phyloP scores from a whole-genome alignment of 2,888 invertebrate species.

The Nymphalis c-album region DNA sequence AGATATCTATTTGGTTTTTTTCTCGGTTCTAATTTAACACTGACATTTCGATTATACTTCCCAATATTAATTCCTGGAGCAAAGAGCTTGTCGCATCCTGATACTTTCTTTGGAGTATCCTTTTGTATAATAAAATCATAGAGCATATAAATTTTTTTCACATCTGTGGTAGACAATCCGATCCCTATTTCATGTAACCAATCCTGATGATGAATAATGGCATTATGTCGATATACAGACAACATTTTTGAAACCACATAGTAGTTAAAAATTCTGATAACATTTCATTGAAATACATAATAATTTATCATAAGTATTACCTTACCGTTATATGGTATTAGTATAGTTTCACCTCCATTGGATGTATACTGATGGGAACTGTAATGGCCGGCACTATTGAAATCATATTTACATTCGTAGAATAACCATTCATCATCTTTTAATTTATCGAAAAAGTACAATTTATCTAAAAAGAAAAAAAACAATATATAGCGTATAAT shows the following conservation, averaged over 20 bases:
- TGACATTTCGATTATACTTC: conserved; percentile 25
- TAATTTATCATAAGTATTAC: not conserved
- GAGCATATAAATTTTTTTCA: conserved; percentile 59
- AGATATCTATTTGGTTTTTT: conserved; percentile 51
- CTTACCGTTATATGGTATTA: conserved; percentile 24
- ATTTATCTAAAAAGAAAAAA: conserved; percentile 51
- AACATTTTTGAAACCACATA: no score
- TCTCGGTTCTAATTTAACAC: conserved; percentile 41
- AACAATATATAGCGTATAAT: conserved; percentile 8
- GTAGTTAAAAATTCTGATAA: no score
- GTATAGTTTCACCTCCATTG: conserved; percentile 60
- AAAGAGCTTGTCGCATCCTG: conserved; percentile 57
- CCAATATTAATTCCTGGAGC: conserved; percentile 45
- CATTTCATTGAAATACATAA: no score
- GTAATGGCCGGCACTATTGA: conserved; percentile 60
- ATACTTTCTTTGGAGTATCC: conserved; percentile 33
- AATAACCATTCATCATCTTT: conserved; percentile 59
- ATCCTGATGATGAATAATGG: no score
- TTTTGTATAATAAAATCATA: conserved; percentile 55
- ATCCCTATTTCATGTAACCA: not conserved
- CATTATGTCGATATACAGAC: no score
- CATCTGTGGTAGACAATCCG: conserved; percentile 41
- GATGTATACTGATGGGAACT: conserved; percentile 52
- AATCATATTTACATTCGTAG: conserved; percentile 57
- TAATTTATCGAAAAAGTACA: conserved; percentile 50